A percentile compares a stretch with the other conserved stretches of the same genome.
Evolutionary conservation across 2,888 invertebrate genomes (phyloP).

Genomic region (Drosophila colorata): DNA sequence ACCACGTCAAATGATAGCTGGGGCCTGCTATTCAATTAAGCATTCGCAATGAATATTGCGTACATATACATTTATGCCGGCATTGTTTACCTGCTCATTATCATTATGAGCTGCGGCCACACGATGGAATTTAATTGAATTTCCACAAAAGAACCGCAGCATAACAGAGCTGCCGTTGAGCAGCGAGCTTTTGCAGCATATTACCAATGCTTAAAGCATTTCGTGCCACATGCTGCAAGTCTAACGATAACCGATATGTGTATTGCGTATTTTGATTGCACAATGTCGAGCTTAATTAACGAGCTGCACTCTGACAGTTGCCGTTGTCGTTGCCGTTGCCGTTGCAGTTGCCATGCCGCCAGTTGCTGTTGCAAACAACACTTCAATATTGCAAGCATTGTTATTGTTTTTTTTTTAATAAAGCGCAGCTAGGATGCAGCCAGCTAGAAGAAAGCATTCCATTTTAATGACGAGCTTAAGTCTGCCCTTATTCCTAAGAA

Average conservation of each 20-base stretch:
- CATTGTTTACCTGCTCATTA: slow-evolving; percentile 62
- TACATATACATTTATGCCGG: background rate
- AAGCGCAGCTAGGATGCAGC: slow-evolving; percentile 1
- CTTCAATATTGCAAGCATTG: slow-evolving; percentile 31
- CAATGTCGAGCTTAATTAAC: slow-evolving; percentile 54
- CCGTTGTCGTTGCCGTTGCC: slow-evolving; percentile 10
- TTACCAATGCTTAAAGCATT: slow-evolving; percentile 21
- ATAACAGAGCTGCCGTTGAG: slow-evolving; percentile 13
- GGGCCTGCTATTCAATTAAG: slow-evolving; percentile 33
- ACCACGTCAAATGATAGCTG: slow-evolving; percentile 23
- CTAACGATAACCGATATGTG: slow-evolving; percentile 45
- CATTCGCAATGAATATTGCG: slow-evolving; percentile 31
- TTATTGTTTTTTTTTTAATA: slow-evolving; percentile 9
- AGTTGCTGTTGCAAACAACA: slow-evolving; percentile 23
- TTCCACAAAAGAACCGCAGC: slow-evolving; percentile 50
- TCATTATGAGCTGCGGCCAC: slow-evolving; percentile 41
- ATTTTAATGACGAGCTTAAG: slow-evolving; percentile 5
- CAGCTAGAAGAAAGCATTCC: slow-evolving; percentile 19
- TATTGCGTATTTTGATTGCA: slow-evolving; percentile 29
- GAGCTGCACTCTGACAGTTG: slow-evolving; percentile 1
- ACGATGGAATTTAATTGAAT: slow-evolving; percentile 63
- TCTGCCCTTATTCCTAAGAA: slow-evolving; percentile 1
- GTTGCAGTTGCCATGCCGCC: background rate
- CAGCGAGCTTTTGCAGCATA: slow-evolving; percentile 12
- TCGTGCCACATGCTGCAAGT: slow-evolving; percentile 34